Percentiles rank a stretch among this genome's conserved stretches.
phyloP scores from a whole-genome alignment of 1,140 invertebrate species.

The Sarcophaga peregrina region DNA sequence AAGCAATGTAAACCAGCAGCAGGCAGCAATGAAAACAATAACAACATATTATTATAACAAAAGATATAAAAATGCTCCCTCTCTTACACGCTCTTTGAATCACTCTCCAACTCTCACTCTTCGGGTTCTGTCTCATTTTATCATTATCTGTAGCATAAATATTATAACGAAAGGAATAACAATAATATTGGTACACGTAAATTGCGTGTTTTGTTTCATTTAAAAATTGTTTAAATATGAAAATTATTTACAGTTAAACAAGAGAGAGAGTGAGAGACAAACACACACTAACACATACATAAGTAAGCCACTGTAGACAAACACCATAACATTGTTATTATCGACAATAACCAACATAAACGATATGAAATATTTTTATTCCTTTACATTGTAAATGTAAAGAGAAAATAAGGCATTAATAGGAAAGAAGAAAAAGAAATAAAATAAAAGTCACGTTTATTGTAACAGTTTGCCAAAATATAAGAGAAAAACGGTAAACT shows the following conservation, averaged over 20 bases:
- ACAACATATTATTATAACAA: background rate
- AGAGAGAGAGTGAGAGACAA: background rate
- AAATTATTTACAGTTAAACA: conserved; percentile 19
- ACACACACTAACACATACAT: too few relatives aligned
- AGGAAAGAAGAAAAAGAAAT: too few relatives aligned
- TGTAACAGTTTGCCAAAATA: background rate
- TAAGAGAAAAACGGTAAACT: too few relatives aligned
- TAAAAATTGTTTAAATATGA: conserved; percentile 29
- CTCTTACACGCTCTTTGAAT: background rate
- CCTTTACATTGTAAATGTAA: background rate
- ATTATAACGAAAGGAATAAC: background rate
- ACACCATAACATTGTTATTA: conserved; percentile 15
- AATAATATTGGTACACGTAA: conserved; percentile 12
- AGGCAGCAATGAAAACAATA: background rate
- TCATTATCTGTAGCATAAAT: too few relatives aligned
- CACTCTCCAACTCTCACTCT: background rate
- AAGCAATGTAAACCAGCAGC: too few relatives aligned
- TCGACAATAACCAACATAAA: conserved; percentile 13
- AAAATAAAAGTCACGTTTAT: conserved; percentile 22
- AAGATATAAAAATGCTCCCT: background rate
- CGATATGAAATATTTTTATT: background rate
- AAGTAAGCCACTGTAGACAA: background rate
- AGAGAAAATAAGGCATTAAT: background rate
- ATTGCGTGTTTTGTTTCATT: conserved; percentile 18
- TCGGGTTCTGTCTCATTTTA: too few relatives aligned